Percentiles rank a stretch among this genome's conserved stretches.
Evolutionary conservation across 2,888 invertebrate species (phyloP).

Genomic region (Lasioglossum morio): DNA sequence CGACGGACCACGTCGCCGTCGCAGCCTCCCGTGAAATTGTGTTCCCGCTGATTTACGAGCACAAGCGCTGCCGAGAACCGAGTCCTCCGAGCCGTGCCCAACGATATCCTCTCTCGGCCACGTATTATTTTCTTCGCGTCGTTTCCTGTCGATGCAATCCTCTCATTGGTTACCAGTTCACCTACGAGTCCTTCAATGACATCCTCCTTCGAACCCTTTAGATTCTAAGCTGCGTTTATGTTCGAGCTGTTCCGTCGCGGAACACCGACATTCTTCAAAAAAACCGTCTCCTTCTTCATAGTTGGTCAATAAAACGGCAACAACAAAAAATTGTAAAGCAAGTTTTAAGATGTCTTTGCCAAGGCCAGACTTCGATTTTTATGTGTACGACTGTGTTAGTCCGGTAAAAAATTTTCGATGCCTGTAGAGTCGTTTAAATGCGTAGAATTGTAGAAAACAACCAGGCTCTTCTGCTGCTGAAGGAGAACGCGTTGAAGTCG

Average conservation of each 20-base stretch:
- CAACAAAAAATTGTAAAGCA: neutral
- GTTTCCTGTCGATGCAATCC: conserved; percentile 17
- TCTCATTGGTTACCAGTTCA: conserved; percentile 13
- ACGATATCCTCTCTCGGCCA: conserved; percentile 28
- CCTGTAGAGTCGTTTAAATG: neutral
- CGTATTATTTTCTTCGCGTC: conserved; percentile 36
- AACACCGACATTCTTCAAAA: neutral
- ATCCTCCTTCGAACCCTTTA: neutral
- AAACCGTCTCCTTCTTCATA: neutral
- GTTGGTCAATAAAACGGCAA: neutral
- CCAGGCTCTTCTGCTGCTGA: neutral
- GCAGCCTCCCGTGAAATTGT: conserved; percentile 73
- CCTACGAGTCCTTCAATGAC: neutral
- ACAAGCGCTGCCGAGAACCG: neutral
- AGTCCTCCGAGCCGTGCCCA: conserved; percentile 21
- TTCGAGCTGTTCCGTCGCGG: neutral
- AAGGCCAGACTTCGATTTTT: neutral
- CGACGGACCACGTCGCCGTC: conserved; percentile 66
- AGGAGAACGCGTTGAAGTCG: neutral
- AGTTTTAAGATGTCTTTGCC: neutral
- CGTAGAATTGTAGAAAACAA: neutral
- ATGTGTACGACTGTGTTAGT: neutral
- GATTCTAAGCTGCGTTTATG: neutral
- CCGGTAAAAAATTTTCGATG: neutral
- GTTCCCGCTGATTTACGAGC: conserved; percentile 72